Evolutionary conservation across 2,113 vertebrate genomes (phyloP), one percentile per base, ranked within the genome.

Genomic region (Fregata magnificens): DNA sequence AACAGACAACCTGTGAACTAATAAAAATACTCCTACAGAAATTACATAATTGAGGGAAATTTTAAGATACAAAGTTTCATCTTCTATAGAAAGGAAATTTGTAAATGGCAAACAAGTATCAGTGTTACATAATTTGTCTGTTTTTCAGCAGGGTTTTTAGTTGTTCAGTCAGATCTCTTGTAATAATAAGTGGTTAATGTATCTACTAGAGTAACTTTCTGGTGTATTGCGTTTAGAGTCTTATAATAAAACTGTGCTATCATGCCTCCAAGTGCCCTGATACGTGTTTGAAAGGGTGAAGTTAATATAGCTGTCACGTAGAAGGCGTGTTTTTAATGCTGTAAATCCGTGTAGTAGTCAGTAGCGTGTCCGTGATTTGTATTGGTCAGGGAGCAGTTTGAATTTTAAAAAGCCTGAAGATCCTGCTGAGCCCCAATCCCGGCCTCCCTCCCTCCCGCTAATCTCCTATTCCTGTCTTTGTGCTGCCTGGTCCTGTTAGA

Each of bases 401-500:
- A 98, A 98, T 98, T 98, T 98, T 98, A 98, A 98, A 98, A 98
- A 98, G 98, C 98, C 95, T 97, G 97, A 97, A 98, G 98, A 98
- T 98, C 98, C 98, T 98, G 97, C 98, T 98, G 98, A 98, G 98
- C 97, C 98, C 98, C 97, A 98, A 96, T 97, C 97, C 98, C 95
- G 97, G 98, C 98, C 98, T 98, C 98, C 97, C 97, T 98, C 97
- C 98, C 98, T 98, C 97, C 98, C 98, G 98, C 98, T 98, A 97
- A 98, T 98, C 98, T 98, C 97, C 97, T 98, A 97, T 98, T 98
- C 98, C 97, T 98, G 98, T 98, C 98, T 98, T 98, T 98, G 98
- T 98, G 98, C 98, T 98, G 98, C 98, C 98, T 97, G 97, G 98
- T 98, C 97, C 98, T 98, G 97, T 98, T 98, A 97, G 96, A 97